These are phyloP conservation scores for Anguilla pacifica DNA, from an alignment of 2,797 vertebrate species.

Conservation along the genomic window DNA sequence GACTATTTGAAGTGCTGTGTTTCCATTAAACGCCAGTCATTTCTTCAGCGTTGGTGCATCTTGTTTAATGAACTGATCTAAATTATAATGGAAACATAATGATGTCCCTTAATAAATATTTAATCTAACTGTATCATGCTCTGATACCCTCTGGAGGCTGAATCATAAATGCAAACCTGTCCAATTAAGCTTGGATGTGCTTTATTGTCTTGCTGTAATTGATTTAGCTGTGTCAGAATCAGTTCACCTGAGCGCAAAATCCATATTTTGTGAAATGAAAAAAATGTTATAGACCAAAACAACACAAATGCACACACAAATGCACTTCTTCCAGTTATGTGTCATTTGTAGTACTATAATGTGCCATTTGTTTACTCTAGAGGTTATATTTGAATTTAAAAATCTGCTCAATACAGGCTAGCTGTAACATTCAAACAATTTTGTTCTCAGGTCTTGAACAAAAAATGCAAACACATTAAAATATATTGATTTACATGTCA, in stretches of 20 bases:
- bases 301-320: background rate
- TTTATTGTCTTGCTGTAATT: conserved; percentile 42
- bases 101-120: conserved; percentile 78
- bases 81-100: conserved; percentile 76
- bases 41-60: conserved; percentile 69
- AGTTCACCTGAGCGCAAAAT: conserved; percentile 45
- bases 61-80: conserved; percentile 81
- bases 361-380: background rate
- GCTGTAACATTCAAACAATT: background rate
- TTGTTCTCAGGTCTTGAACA: background rate
- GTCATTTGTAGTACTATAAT: background rate
- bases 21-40: conserved; percentile 72
- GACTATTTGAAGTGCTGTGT: conserved; percentile 60
- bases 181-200: conserved; percentile 59
- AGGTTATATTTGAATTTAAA: background rate
- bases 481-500: background rate
- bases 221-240: conserved; percentile 60
- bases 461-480: background rate
- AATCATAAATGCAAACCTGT: conserved; percentile 53
- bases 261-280: conserved; percentile 47
- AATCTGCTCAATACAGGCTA: background rate
- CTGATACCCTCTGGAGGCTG: conserved; percentile 65
- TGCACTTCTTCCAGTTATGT: background rate
- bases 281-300: conserved; percentile 24
- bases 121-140: conserved; percentile 69